Evolutionary conservation across 2,113 vertebrate genomes (phyloP), one percentile per base, ranked within the genome.

Genomic region (Sinocyclocheilus maitianheensis): DNA sequence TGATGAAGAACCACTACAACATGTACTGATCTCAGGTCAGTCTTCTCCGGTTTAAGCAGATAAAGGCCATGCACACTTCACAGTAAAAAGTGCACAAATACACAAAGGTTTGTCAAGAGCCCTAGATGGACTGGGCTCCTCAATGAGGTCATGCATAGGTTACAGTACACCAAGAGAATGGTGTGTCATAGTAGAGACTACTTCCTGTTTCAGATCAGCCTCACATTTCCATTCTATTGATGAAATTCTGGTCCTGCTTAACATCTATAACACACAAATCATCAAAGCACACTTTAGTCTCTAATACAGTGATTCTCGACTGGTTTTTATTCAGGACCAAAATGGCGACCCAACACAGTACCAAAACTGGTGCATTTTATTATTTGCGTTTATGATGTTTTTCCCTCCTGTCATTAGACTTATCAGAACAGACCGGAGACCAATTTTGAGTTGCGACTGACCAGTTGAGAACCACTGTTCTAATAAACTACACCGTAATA

Each of bases 111-210:
- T 88, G 87, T 92, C 88, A 87, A 88, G 77, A 82, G 87, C 84
- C 90, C 79, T 87, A 89, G 88, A 89, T 80, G 81, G 91, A 87
- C 51, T 71, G 77, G 91, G 89, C 89, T 91, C 89, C 69, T 90
- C 86, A 90, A 90, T 89, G 88, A 91, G 88, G 89, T 92, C 94
- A 95, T 95, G 94, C 94, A 95, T 95, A 95, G 94, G 92, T 94
- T 92, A 92, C 91, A 90, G 86, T 90, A 91, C 63, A 62, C 46
- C 24, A 72, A 90, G 89, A 92, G 89, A 88, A 89, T 63, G 22
- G 76, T 63, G 79, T 69, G 58, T 86, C 62, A 67, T 65, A 48
- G 62, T 60, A 84, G 43, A 86, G n/a, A 77, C 76, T 62, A 43
- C 43, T 79, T 46, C 24, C 55, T 78, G 30, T 83, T 88, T 75